Percentiles rank a stretch among this genome's conserved stretches.
Evolutionary conservation across 1,140 invertebrate genomes (phyloP).

Genomic region (Lepidurus packardi): DNA sequence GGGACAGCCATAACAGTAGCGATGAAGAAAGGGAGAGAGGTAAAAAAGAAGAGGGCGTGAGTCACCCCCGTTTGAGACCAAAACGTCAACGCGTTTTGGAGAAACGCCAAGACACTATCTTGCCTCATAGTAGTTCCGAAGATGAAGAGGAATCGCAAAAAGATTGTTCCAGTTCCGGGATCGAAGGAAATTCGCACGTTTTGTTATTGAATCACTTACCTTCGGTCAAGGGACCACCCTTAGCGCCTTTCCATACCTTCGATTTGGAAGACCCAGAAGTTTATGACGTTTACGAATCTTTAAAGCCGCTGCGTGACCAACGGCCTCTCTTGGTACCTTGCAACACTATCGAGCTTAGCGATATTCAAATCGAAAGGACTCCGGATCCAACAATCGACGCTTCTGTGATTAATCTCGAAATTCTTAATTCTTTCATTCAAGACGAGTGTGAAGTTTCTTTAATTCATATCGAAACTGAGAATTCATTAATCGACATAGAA

Average conservation of each 20-base stretch:
- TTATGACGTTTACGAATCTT: background rate
- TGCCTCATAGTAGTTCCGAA: background rate
- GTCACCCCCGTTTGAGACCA: background rate
- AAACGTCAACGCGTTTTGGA: background rate
- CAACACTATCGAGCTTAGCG: background rate
- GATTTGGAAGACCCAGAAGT: slow-evolving; percentile 7
- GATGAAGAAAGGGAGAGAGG: background rate
- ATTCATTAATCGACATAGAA: background rate
- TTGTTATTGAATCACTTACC: background rate
- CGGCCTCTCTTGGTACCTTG: background rate
- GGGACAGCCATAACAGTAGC: background rate
- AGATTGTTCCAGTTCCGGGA: background rate
- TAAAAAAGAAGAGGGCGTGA: background rate
- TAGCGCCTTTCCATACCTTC: background rate
- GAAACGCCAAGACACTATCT: background rate
- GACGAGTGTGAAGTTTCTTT: background rate
- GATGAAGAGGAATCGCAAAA: background rate
- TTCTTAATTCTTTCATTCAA: background rate
- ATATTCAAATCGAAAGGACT: background rate
- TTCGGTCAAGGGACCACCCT: background rate
- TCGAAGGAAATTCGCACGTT: background rate
- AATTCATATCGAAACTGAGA: background rate
- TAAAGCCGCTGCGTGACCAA: background rate
- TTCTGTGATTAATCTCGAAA: background rate
- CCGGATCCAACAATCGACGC: background rate